Evolutionary conservation across 2,113 vertebrate species (phyloP), one percentile per base, ranked within the genome.

Genomic region (Sylvilagus bachmani): DNA sequence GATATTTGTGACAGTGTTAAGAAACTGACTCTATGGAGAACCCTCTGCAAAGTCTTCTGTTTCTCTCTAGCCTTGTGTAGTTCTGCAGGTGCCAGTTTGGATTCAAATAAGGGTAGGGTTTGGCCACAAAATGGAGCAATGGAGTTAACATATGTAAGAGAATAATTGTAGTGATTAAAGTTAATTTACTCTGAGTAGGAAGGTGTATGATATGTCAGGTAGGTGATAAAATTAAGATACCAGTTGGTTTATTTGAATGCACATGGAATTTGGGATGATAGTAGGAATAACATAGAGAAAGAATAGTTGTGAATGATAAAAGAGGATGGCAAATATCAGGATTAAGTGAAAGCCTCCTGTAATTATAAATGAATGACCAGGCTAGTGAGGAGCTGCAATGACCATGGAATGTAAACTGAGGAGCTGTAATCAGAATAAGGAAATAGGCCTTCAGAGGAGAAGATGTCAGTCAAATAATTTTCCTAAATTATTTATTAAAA

Each of bases 111-210:
- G 3, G 6, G 8, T 51, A 24, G 7, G 7, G 25, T 38, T 29
- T 27, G 49, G 44, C 29, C 29, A 25, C 12, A 33, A 33, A 12
- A 24, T 33, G 6, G 38, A 7, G 7, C 38, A 67, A 24, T 10
- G 4, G 21, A n/a, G 44, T 8, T 33, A 4, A n/a, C 8, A 33
- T 10, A 0, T 0, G 12, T 17, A 53, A 64, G 64, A 17, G 31
- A 53, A n/a, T 53, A 44, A 67, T 24, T 69, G 9, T n/a, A 25
- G 24, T 61, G 31, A 51, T 51, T 69, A 69, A n/a, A 51, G 6
- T 51, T 51, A 49, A 67, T 69, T 25, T 53, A 51, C 67, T 3
- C 19, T 22, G 6, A 38, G 19, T 51, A 33, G 19, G 33, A 51
- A 69, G 10, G 29, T 67, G n/a, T 53, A 69, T 84, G 31, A 84